Evolutionary conservation across 2,797 vertebrate species (phyloP).

Genomic region (Tragelaphus eurycerus): DNA sequence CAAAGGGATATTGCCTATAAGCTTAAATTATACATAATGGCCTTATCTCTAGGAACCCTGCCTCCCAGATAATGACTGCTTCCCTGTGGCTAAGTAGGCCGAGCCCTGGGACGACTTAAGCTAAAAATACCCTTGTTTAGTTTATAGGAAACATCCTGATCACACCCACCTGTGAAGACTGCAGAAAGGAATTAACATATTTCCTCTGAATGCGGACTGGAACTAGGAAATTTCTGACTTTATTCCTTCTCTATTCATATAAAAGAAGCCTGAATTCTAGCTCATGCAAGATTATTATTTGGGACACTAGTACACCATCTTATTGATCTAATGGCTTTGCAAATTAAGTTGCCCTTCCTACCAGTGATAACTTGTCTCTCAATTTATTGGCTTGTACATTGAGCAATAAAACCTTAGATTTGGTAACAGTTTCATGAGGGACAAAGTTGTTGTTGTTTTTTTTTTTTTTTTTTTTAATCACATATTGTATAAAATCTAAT

Average conservation of each 20-base stretch:
- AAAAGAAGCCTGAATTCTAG: background rate
- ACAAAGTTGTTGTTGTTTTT: background rate
- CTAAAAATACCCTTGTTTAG: background rate
- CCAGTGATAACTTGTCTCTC: background rate
- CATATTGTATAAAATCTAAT: slow-evolving; percentile 6
- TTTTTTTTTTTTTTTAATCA: background rate
- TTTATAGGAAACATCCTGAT: background rate
- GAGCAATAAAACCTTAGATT: background rate
- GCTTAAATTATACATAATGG: background rate
- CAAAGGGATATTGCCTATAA: background rate
- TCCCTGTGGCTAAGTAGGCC: no score
- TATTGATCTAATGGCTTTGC: background rate
- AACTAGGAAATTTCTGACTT: background rate
- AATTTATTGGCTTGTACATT: background rate
- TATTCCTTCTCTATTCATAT: background rate
- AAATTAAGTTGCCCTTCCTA: background rate
- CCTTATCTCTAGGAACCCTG: background rate
- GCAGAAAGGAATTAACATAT: background rate
- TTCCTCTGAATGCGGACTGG: background rate
- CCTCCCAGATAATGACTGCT: background rate
- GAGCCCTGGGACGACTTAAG: no score
- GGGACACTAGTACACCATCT: background rate
- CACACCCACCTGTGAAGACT: background rate
- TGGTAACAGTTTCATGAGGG: background rate
- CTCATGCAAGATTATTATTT: background rate